Conservation (phyloP, 2,113 vertebrate species). For the Azemiops feae region DNA sequence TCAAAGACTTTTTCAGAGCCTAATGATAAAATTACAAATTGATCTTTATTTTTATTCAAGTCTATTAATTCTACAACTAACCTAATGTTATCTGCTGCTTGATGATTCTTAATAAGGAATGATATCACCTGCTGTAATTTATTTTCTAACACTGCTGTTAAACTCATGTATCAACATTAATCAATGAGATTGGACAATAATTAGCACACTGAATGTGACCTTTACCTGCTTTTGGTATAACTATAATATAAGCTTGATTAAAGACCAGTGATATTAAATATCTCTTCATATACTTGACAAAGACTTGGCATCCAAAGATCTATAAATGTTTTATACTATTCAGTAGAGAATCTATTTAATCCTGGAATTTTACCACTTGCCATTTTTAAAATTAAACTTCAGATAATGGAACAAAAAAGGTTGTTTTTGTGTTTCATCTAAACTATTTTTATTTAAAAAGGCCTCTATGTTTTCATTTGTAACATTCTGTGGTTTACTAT, state of each 20-base stretch:
- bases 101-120: background rate
- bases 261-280: background rate
- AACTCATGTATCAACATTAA: background rate
- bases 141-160: background rate
- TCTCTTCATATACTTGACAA: background rate
- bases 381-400: background rate
- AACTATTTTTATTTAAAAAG: background rate
- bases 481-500: background rate
- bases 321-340: background rate
- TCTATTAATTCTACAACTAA: background rate
- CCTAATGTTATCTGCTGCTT: background rate
- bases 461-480: background rate
- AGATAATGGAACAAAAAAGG: background rate
- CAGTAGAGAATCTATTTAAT: background rate
- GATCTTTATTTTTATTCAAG: background rate
- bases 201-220: background rate
- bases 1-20: background rate
- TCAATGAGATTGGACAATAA: background rate
- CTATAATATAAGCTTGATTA: background rate
- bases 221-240: background rate
- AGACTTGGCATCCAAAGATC: background rate
- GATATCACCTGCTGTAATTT: background rate
- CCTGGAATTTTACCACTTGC: background rate
- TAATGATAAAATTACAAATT: background rate
- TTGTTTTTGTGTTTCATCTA: background rate